Evolutionary conservation across 1,140 invertebrate species (phyloP).

Genomic region (Vanessa tameamea): DNA sequence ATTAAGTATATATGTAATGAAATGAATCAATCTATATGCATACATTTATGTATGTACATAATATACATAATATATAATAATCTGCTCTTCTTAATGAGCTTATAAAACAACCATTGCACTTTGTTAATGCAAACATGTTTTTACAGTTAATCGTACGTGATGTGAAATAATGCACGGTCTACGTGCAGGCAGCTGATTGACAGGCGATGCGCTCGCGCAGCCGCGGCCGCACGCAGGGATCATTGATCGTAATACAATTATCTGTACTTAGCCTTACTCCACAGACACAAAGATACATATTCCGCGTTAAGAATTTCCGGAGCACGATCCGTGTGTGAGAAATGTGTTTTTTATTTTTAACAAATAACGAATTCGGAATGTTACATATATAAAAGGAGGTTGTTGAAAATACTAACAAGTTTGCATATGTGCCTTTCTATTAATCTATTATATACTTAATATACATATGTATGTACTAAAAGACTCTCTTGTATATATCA

Average conservation of each 20-base stretch:
- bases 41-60: too few relatives aligned
- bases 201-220: background rate
- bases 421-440: too few relatives aligned
- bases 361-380: background rate
- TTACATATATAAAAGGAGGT: background rate
- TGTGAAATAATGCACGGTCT: background rate
- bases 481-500: too few relatives aligned
- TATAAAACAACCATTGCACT: background rate
- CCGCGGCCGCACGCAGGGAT: background rate
- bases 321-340: background rate
- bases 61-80: too few relatives aligned
- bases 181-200: conserved; percentile 4
- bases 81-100: background rate
- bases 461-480: too few relatives aligned
- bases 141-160: conserved; percentile 8
- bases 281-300: background rate
- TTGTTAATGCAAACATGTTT: background rate
- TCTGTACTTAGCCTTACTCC: background rate
- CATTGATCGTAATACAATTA: conserved; percentile 5
- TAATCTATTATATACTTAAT: too few relatives aligned
- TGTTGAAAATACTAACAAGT: background rate
- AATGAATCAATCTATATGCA: background rate
- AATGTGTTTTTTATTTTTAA: background rate
- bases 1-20: background rate
- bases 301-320: background rate